Conservation (phyloP, 2,797 vertebrate species). For the Microctenopoma steveboyesi region DNA sequence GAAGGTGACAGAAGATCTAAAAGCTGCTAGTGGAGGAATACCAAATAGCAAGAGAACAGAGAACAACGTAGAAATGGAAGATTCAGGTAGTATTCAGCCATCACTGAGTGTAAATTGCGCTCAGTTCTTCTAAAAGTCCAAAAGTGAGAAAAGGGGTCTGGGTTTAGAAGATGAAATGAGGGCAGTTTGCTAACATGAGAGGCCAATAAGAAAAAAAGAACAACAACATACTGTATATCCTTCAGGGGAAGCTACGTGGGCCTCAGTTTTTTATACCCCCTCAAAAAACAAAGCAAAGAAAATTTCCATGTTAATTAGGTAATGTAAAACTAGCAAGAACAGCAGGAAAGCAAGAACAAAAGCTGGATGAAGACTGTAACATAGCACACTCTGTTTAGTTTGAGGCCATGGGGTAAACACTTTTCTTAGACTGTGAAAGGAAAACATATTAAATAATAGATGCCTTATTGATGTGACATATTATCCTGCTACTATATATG, state of each 20-base stretch:
- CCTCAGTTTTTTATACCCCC: slow-evolving; percentile 4
- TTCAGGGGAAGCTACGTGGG: slow-evolving; percentile 52
- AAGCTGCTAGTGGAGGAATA: slow-evolving; percentile 53
- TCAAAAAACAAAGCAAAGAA: not conserved
- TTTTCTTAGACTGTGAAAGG: slow-evolving; percentile 12
- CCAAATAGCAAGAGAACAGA: slow-evolving; percentile 53
- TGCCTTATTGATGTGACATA: slow-evolving; percentile 44
- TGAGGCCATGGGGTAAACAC: slow-evolving; percentile 25
- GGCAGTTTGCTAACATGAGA: slow-evolving; percentile 33
- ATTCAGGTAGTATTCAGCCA: slow-evolving; percentile 39
- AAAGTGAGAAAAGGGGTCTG: slow-evolving; percentile 23
- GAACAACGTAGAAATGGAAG: slow-evolving; percentile 47
- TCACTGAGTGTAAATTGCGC: slow-evolving; percentile 51
- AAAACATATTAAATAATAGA: slow-evolving; percentile 25
- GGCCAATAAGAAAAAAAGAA: slow-evolving; percentile 17
- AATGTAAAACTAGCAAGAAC: slow-evolving; percentile 50
- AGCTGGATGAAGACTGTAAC: slow-evolving; percentile 19
- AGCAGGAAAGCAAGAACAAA: slow-evolving; percentile 36
- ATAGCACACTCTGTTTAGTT: slow-evolving; percentile 13
- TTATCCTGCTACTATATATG: slow-evolving; percentile 11
- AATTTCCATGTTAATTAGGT: slow-evolving; percentile 60
- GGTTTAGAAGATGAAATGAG: slow-evolving; percentile 42
- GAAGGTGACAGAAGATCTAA: slow-evolving; percentile 62
- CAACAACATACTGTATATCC: slow-evolving; percentile 22
- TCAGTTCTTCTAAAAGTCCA: slow-evolving; percentile 34